Evolutionary conservation across 2,113 vertebrate genomes (phyloP), one percentile per base, ranked within the genome.

Genomic region (Deroptyus accipitrinus): DNA sequence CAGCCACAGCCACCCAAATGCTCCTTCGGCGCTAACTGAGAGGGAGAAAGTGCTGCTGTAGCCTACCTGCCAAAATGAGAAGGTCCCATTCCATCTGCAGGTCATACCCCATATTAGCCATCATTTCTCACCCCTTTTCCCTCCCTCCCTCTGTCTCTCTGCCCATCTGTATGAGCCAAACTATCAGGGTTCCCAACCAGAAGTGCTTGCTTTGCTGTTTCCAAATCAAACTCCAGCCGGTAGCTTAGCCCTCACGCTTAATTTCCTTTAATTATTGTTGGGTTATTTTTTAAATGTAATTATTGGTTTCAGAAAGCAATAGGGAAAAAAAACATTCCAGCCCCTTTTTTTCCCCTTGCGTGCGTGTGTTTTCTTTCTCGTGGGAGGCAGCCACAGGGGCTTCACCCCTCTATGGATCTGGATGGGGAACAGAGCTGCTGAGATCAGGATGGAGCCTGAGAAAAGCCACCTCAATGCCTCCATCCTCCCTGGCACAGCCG

Each of bases 121-220:
- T 33, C 24, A 28, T 54, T 84, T 76, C 66, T 73, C 33, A 46
- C 15, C 5, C 2, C 0, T 10, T 35, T 78, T 51, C 35, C 4
- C 9, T 67, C 9, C 2, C 39, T 44, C 1, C 1, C 41, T 66
- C 44, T 49, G 59, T 22, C 85, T 90, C 41, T 52, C 59, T 94
- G 77, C 42, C 39, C 83, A 51, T 63, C 49, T 19, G 1, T 49
- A 64, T 0, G 8, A 92, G 59, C 35, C 51, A 37, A 68, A 83
- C 48, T 48, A 64, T 78, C 85, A 84, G 48, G 42, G n/a, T n/a
- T 96, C 74, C 42, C 66, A 72, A 49, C 23, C 48, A 91, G 62
- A 96, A 96, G n/a, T 90, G 73, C 92, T 93, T 72, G 64, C 83
- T 88, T 80, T 90, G 90, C 90, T 83, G 48, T 92, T 95, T 93